A percentile compares a stretch with the other conserved stretches of the same genome.
Evolutionary conservation across 2,797 vertebrate genomes (phyloP).

Genomic region (Tapirus indicus): DNA sequence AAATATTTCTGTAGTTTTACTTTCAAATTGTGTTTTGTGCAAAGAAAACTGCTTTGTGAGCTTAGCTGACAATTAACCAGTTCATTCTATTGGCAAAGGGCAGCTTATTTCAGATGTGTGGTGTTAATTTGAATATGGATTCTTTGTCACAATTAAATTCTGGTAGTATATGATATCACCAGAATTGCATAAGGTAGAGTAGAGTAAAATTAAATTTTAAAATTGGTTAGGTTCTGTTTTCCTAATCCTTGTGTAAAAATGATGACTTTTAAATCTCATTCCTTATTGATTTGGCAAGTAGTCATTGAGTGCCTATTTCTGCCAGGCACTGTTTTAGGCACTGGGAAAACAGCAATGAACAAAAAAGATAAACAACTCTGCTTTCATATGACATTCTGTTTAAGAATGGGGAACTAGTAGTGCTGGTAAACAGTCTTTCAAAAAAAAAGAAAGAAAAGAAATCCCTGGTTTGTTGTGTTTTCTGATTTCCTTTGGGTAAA

Average conservation of each 20-base stretch:
- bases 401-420: not conserved
- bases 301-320: not conserved
- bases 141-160: not conserved
- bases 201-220: slow-evolving; percentile 60
- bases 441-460: not conserved
- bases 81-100: not conserved
- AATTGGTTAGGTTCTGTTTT: slow-evolving; percentile 21
- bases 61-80: not conserved
- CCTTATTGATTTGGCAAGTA: not conserved
- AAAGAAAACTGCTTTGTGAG: not conserved
- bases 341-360: not conserved
- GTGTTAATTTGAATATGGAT: not conserved
- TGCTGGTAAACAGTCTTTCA: not conserved
- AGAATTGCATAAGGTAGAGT: not conserved
- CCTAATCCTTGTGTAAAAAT: not conserved
- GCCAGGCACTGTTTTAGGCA: not conserved
- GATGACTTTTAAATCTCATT: not conserved
- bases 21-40: not conserved
- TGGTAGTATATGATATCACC: not conserved
- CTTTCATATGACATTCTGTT: not conserved
- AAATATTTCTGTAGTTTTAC: not conserved
- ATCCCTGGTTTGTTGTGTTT: not conserved
- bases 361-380: not conserved
- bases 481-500: not conserved
- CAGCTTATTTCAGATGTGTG: not conserved